These are phyloP conservation scores for Drymodes brunneopygia DNA, from an alignment of 2,113 vertebrate genomes.

Conservation along the genomic window DNA sequence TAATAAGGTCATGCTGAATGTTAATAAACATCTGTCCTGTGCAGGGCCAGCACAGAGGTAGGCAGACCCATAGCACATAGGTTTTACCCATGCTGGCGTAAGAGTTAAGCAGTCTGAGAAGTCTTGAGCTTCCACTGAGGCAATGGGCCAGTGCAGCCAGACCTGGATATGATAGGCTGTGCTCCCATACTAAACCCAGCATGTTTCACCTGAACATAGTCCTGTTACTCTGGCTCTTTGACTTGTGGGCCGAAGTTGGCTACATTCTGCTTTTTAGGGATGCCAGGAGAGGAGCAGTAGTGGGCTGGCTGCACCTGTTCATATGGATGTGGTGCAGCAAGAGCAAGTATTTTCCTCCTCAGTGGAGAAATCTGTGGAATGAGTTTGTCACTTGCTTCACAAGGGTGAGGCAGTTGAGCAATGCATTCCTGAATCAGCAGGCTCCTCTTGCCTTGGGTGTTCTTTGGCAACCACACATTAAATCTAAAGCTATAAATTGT, in stretches of 20 bases:
- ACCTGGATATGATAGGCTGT: not conserved
- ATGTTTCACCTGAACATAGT: not conserved
- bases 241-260: not conserved
- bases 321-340: not conserved
- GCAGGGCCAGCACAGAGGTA: not conserved
- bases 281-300: not conserved
- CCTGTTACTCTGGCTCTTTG: not conserved
- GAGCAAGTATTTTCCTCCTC: not conserved
- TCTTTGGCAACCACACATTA: not conserved
- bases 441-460: not conserved
- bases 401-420: not conserved
- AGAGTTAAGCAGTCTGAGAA: not conserved
- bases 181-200: not conserved
- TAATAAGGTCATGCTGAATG: not conserved
- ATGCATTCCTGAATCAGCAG: conserved; percentile 2
- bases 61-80: not conserved
- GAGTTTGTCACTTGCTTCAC: conserved; percentile 1
- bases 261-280: not conserved
- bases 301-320: conserved; percentile 21
- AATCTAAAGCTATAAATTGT: conserved; percentile 47
- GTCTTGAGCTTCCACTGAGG: not conserved
- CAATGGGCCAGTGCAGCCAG: not conserved
- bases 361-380: not conserved
- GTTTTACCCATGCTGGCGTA: not conserved
- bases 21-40: not conserved